Evolutionary conservation across 2,888 invertebrate species (phyloP), one percentile per base, ranked within the genome.

Genomic region (Harpalus rufipes): DNA sequence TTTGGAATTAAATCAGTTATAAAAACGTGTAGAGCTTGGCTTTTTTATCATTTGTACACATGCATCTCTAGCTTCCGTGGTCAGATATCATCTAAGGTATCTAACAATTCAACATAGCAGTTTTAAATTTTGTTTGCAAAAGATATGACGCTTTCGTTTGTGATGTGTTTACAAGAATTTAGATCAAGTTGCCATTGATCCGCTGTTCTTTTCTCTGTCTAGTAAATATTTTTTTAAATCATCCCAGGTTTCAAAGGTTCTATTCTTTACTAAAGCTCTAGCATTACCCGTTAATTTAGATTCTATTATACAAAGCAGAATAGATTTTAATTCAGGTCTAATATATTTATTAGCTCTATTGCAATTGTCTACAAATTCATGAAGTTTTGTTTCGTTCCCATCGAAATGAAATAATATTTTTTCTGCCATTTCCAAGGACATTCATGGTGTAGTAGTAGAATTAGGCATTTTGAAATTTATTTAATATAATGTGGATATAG

Each of bases 111-210:
- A 18, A 88, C 86, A 61, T 87, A 87, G 44, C 88, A 88, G 85
- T 87, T 87, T 87, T 89, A 88, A 4, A 88, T 85, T 82, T 86
- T 87, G 14, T 87, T 87, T 7, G 88, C 82, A 83, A 87, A 89
- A n/a, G 86, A 85, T 16, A 88, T 72, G 7, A 88, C 87, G 44
- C 81, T 86, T 87, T 88, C 87, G 6, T 85, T 86, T 10, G 58
- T 63, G 14, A 80, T 82, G 87, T 88, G 87, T 85, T 86, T 87
- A 81, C 87, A 88, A 14, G 88, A 88, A 84, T 87, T 87, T 65
- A 89, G 68, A 85, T 89, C 88, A 21, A 88, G 63, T 86, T 89
- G 88, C 88, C 88, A 88, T 86, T 89, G 89, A 16, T 86, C 87
- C 8, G 86, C 85, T 1, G 88, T 87, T 32, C 88, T 41, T 86